These are phyloP conservation scores for Drosophila engyochracea DNA, from an alignment of 2,888 invertebrate genomes.

Conservation along the genomic window DNA sequence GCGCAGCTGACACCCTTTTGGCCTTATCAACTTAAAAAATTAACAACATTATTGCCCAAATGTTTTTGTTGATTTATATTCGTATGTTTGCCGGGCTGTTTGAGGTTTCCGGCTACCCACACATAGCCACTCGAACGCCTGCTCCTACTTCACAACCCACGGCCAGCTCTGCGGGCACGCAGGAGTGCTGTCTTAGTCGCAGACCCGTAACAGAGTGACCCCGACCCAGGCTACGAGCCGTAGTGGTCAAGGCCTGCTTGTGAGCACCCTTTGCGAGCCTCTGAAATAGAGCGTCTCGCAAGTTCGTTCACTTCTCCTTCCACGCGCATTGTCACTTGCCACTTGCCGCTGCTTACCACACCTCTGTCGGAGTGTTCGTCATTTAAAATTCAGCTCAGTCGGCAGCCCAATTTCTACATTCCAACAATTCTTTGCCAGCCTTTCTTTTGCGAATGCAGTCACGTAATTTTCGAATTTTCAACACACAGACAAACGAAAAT, in stretches of 20 bases:
- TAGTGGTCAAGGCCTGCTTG: constrained; percentile 62
- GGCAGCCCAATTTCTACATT: constrained; percentile 76
- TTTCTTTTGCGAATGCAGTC: constrained; percentile 77
- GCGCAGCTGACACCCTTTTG: constrained; percentile 38
- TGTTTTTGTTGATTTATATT: constrained; percentile 67
- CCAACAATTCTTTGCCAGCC: constrained; percentile 73
- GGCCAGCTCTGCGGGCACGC: constrained; percentile 23
- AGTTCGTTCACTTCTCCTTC: constrained; percentile 16
- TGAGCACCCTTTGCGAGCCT: constrained; percentile 52
- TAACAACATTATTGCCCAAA: constrained; percentile 77
- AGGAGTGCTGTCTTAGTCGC: constrained; percentile 8
- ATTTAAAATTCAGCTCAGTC: constrained; percentile 79
- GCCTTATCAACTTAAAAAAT: constrained; percentile 77
- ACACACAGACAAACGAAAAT: constrained; percentile 60
- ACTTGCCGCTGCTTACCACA: background rate
- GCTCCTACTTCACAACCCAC: background rate
- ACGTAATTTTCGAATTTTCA: constrained; percentile 81
- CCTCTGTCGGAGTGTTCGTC: constrained; percentile 42
- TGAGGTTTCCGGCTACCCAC: constrained; percentile 33
- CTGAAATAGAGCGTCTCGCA: constrained; percentile 51
- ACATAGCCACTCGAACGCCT: no score
- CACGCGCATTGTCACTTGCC: background rate
- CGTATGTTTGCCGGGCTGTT: constrained; percentile 46
- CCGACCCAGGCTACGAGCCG: constrained; percentile 8
- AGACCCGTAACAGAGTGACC: constrained; percentile 11